These are phyloP conservation scores for Parazoanthus atlanticus DNA, from an alignment of 92 coral and sea anemone species.

Conservation along the genomic window DNA sequence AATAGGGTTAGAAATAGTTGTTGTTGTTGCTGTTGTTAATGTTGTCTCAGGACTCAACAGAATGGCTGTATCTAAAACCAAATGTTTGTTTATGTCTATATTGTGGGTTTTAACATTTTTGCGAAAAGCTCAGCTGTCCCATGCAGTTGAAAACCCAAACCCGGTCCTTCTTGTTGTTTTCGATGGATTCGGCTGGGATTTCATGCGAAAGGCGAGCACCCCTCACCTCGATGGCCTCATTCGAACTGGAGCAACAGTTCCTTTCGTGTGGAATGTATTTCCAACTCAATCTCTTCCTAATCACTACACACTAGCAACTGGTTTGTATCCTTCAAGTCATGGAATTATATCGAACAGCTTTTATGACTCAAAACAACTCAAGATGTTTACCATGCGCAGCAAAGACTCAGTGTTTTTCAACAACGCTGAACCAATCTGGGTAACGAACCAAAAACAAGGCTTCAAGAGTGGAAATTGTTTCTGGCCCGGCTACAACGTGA, in stretches of 20 bases:
- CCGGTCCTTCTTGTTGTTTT: constrained; percentile 75
- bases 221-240: constrained; percentile 53
- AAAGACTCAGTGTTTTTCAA: constrained; percentile 84
- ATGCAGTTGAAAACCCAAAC: background rate
- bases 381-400: constrained; percentile 59
- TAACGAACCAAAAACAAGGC: constrained; percentile 81
- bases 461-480: constrained; percentile 67
- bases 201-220: constrained; percentile 67
- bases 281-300: constrained; percentile 90
- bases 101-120: background rate
- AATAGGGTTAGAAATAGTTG: no score
- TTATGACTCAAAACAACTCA: constrained; percentile 71
- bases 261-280: constrained; percentile 78
- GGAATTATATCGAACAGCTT: constrained; percentile 75
- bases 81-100: background rate
- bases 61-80: background rate
- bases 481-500: constrained; percentile 81
- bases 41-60: background rate
- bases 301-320: constrained; percentile 90
- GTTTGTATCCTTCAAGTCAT: constrained; percentile 86
- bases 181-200: constrained; percentile 95
- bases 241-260: constrained; percentile 68
- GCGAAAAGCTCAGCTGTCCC: background rate
- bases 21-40: no score
- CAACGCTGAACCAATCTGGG: constrained; percentile 86